Percentiles rank a stretch among this genome's conserved stretches.
These are phyloP conservation scores for Cynopterus sphinx DNA, from an alignment of 2,797 vertebrate species.

Conservation along the genomic window DNA sequence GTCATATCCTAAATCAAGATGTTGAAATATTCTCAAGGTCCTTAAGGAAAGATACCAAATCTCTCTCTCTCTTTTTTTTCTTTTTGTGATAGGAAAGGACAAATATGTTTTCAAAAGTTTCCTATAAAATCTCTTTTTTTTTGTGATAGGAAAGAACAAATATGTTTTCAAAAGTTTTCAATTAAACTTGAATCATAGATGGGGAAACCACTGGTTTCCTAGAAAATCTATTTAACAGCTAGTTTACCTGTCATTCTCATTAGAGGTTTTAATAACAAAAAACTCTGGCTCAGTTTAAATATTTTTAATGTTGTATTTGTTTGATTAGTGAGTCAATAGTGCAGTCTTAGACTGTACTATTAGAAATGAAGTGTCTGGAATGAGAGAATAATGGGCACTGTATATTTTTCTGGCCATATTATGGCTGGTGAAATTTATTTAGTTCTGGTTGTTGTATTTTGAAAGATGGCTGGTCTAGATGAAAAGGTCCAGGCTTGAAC, in stretches of 20 bases:
- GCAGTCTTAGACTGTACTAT: background rate
- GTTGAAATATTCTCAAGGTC: background rate
- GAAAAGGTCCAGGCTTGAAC: background rate
- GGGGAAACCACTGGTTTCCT: background rate
- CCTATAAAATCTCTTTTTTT: background rate
- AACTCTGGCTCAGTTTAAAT: background rate
- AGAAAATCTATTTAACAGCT: background rate
- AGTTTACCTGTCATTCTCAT: background rate
- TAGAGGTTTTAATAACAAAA: constrained; percentile 1
- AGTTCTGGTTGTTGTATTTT: background rate
- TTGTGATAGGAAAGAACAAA: background rate
- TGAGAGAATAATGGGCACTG: background rate
- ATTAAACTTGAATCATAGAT: background rate
- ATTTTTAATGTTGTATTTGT: background rate
- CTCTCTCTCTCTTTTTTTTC: background rate
- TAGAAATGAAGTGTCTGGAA: background rate
- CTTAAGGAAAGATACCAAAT: background rate
- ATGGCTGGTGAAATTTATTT: background rate
- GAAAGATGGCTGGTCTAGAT: background rate
- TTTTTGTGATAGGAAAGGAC: background rate
- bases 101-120: constrained; percentile 19
- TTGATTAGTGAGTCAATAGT: background rate
- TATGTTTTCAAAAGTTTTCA: constrained; percentile 22
- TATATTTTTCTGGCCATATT: background rate
- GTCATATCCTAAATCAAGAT: background rate